phyloP scores from a whole-genome alignment of 2,888 invertebrate genomes.

The Urechis unicinctus region DNA sequence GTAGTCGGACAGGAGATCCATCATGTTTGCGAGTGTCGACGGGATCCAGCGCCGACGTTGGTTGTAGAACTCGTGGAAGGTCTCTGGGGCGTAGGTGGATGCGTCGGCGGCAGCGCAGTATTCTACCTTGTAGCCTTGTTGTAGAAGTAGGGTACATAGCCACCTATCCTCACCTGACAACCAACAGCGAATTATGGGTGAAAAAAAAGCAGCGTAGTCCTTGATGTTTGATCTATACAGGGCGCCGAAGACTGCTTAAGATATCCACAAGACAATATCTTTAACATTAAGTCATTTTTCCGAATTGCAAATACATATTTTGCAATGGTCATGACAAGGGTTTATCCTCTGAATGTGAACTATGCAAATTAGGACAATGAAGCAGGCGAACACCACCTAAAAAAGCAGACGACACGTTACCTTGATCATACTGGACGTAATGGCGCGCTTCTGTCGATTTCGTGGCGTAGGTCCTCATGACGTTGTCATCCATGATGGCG shows the following conservation, averaged over 20 bases:
- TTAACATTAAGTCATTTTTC: too few species aligned
- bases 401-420: too few species aligned
- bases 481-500: conserved; percentile 83
- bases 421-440: conserved; percentile 76
- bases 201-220: too few species aligned
- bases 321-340: too few species aligned
- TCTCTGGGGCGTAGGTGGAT: conserved; percentile 92
- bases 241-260: too few species aligned
- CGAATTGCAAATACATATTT: too few species aligned
- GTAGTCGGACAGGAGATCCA: conserved; percentile 65
- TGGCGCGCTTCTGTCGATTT: conserved; percentile 68
- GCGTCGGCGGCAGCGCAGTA: conserved; percentile 98
- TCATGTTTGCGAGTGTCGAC: conserved; percentile 95
- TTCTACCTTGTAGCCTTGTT: conserved; percentile 58
- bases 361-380: too few species aligned
- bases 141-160: conserved; percentile 23
- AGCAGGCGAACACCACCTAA: too few species aligned
- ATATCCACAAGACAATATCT: too few species aligned
- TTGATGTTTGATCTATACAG: too few species aligned
- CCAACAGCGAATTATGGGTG: neutral
- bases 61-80: conserved; percentile 69
- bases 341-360: too few species aligned
- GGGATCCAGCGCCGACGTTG: conserved; percentile 98
- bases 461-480: conserved; percentile 81
- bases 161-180: conserved; percentile 27